Conservation (phyloP, 64 coral and sea anemone species). For the Porites australiensis region DNA sequence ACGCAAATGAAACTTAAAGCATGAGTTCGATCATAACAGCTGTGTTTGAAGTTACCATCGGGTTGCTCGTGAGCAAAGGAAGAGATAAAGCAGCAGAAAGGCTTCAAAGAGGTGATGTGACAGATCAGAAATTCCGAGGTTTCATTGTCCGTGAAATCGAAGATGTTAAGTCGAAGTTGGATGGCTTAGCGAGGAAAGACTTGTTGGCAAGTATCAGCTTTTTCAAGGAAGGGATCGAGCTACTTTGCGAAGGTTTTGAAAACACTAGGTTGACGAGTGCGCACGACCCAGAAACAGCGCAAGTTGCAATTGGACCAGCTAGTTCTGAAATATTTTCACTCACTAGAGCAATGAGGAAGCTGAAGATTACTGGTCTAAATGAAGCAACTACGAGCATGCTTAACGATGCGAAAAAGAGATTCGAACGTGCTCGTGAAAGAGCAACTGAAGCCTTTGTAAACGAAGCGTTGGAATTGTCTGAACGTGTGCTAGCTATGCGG, state of each 20-base stretch:
- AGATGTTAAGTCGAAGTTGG: too few species aligned
- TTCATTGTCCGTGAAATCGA: too few species aligned
- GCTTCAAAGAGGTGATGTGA: not conserved
- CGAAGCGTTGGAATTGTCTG: not conserved
- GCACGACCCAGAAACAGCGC: too few species aligned
- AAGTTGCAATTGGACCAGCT: too few species aligned
- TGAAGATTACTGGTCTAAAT: not conserved
- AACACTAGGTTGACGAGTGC: not conserved
- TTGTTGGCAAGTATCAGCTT: not conserved
- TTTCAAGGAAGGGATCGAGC: not conserved
- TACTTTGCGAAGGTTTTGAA: not conserved
- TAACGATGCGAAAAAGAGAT: not conserved
- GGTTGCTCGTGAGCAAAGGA: too few species aligned
- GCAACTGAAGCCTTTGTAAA: not conserved
- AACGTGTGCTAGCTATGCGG: slow-evolving; percentile 8
- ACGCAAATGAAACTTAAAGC: too few species aligned
- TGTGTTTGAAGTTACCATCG: too few species aligned
- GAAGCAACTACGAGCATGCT: not conserved
- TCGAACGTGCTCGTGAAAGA: too few species aligned
- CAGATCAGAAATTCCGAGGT: too few species aligned
- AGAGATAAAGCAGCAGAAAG: not conserved
- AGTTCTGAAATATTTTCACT: not conserved
- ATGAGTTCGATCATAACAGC: too few species aligned
- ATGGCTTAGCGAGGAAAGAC: too few species aligned
- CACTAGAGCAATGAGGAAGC: not conserved